Conservation (phyloP, 2,797 vertebrate genomes). For the Micropoecilia bifurca region DNA sequence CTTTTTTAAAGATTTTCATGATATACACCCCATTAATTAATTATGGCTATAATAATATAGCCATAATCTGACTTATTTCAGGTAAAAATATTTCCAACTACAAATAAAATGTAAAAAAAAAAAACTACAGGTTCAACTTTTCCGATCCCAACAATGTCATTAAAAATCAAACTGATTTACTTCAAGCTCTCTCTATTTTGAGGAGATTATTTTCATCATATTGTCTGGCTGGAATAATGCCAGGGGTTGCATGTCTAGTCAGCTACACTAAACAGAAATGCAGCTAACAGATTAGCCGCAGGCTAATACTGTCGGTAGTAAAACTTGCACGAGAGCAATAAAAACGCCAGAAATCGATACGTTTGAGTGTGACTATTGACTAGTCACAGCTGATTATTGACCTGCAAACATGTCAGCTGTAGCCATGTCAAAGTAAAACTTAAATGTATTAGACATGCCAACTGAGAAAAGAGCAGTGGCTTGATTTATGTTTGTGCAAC, state of each 20-base stretch:
- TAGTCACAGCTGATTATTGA: constrained; percentile 13
- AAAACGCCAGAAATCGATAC: constrained; percentile 52
- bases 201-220: constrained; percentile 26
- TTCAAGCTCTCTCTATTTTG: constrained; percentile 22
- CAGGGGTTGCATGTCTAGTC: constrained; percentile 14
- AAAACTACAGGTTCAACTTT: not conserved
- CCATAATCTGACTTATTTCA: not conserved
- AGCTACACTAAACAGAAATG: constrained; percentile 10
- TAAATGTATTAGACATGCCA: not conserved
- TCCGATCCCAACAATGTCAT: not conserved
- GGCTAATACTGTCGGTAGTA: constrained; percentile 32
- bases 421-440: constrained; percentile 13
- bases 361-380: constrained; percentile 31
- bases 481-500: not conserved
- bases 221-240: constrained; percentile 32
- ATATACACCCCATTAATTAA: not conserved
- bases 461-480: not conserved
- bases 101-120: not conserved
- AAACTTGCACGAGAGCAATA: constrained; percentile 21
- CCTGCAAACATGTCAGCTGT: constrained; percentile 12
- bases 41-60: not conserved
- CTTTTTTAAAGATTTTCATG: not conserved
- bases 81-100: not conserved
- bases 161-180: not conserved
- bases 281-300: constrained; percentile 21